Conservation (phyloP, 2,888 invertebrate genomes). For the Aspidapion aeneum region DNA sequence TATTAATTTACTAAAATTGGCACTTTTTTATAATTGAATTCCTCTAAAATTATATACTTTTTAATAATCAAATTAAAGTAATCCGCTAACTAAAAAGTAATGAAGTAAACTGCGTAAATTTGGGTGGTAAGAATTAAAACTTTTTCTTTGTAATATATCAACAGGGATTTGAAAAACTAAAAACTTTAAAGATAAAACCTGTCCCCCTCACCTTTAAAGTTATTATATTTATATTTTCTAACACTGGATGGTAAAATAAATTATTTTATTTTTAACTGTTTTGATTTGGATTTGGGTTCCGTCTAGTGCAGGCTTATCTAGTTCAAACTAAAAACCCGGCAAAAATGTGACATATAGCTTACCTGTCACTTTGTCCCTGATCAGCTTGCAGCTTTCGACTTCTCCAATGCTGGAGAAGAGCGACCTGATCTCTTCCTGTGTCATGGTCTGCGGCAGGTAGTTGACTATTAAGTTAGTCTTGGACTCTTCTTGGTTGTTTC, state of each 20-base stretch:
- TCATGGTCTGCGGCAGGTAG: constrained; percentile 99
- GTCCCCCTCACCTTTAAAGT: not conserved
- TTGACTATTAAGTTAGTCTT: constrained; percentile 96
- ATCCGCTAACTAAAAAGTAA: no score
- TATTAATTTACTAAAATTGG: no score
- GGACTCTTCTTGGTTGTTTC: constrained; percentile 75
- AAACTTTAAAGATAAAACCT: not conserved
- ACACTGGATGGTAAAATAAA: not conserved
- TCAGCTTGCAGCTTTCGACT: constrained; percentile 98
- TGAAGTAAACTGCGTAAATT: no score
- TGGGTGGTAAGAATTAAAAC: no score
- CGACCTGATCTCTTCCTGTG: constrained; percentile 97
- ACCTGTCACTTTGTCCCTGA: constrained; percentile 97
- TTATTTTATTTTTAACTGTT: no score
- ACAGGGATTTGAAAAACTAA: no score
- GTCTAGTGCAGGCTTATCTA: not conserved
- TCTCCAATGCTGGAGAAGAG: constrained; percentile 98
- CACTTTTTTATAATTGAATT: no score
- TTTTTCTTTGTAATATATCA: no score
- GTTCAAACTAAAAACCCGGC: not conserved
- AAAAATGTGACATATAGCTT: constrained; percentile 33
- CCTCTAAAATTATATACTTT: no score
- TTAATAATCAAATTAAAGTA: no score
- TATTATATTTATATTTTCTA: not conserved
- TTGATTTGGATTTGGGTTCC: no score